Conservation (phyloP, 2,797 vertebrate genomes). For the Helicolenus hilgendorfi region DNA sequence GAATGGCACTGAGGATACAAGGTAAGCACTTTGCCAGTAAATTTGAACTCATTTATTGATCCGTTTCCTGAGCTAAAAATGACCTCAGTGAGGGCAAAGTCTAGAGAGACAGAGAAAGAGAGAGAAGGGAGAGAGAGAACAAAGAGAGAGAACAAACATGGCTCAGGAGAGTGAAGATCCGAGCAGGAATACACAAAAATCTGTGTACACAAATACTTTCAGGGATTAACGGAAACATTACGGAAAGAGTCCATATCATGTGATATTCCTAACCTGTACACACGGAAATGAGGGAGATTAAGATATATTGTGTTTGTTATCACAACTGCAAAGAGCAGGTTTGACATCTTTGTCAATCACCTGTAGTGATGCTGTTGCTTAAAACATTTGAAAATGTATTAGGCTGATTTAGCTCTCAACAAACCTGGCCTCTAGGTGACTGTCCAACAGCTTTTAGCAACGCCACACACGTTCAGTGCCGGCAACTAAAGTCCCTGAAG, state of each 20-base stretch:
- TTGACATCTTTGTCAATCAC: background rate
- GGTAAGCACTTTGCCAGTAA: constrained; percentile 88
- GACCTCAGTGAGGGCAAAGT: constrained; percentile 72
- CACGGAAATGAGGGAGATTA: background rate
- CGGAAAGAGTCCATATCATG: background rate
- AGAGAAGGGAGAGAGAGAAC: background rate
- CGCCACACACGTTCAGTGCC: background rate
- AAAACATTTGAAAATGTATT: background rate
- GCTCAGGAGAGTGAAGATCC: constrained; percentile 1
- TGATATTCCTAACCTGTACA: background rate
- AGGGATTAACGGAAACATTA: background rate
- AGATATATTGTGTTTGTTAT: background rate
- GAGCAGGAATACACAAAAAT: background rate
- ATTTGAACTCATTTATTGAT: constrained; percentile 86
- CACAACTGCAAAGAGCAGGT: background rate
- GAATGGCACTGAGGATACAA: constrained; percentile 88
- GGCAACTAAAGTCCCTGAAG: background rate
- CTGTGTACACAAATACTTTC: background rate
- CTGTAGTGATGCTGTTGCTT: background rate
- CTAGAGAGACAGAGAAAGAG: constrained; percentile 2
- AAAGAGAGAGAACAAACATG: background rate
- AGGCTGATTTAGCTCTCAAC: background rate
- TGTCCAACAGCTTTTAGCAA: background rate
- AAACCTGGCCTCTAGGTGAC: background rate
- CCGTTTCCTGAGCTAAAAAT: constrained; percentile 67